phyloP scores from a whole-genome alignment of 2,797 vertebrate species.

The Valencia hispanica region DNA sequence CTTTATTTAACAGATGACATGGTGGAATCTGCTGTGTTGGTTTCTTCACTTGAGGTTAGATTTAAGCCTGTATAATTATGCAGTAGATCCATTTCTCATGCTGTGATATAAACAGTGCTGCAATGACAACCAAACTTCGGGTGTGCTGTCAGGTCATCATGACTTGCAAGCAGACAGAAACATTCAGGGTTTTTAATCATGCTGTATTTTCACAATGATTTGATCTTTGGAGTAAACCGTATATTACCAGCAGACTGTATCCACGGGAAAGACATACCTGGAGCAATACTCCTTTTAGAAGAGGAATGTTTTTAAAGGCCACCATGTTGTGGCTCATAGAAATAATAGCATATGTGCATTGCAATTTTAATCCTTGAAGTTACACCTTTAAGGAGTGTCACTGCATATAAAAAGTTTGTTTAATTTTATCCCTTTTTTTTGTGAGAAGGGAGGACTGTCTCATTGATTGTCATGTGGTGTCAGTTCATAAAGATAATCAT shows the following conservation, averaged over 20 bases:
- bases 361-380: slow-evolving; percentile 10
- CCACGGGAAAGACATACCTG: slow-evolving; percentile 20
- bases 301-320: slow-evolving; percentile 40
- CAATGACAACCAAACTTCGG: neutral
- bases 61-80: neutral
- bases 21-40: too few species aligned
- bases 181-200: slow-evolving; percentile 6
- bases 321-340: slow-evolving; percentile 12
- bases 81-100: neutral
- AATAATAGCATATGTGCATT: slow-evolving; percentile 39
- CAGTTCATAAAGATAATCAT: slow-evolving; percentile 23
- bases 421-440: neutral
- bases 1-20: too few species aligned
- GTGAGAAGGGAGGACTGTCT: neutral
- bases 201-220: slow-evolving; percentile 14
- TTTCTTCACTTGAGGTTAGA: too few species aligned
- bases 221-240: slow-evolving; percentile 30
- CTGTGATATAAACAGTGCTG: neutral
- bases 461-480: slow-evolving; percentile 31
- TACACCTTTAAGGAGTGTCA: slow-evolving; percentile 9
- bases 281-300: slow-evolving; percentile 25
- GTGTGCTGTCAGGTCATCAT: slow-evolving; percentile 23
- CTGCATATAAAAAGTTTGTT: too few species aligned
- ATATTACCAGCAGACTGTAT: slow-evolving; percentile 21
- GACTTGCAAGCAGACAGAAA: slow-evolving; percentile 11